Base-by-base conservation (phyloP, 2,888 invertebrate species). In the Dione vanillae region DNA sequence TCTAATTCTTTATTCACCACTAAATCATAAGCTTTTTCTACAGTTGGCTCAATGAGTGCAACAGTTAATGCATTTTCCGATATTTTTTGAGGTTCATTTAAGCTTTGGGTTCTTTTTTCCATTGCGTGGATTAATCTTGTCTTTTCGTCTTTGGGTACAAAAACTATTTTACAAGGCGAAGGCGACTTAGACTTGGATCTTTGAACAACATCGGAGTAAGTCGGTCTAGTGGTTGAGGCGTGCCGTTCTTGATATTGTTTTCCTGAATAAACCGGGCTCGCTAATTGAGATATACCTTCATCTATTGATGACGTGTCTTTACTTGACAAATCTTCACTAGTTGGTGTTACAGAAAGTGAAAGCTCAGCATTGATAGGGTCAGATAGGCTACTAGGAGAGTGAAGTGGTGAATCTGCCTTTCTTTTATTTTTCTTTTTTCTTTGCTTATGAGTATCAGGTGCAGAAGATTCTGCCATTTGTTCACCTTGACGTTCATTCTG, bases 1-100 rank as follows among this genome's bases (percentile, higher is more conserved):
- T 92, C 85, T 69, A 96, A 81, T 82, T 95, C 94, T 65, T 95
- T 94, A 70, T 94, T 94, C 2, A 97, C 92, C 35, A 96, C 94
- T 9, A 90, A 78, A 58, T 89, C 85, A 71, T 92, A 93, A 1
- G 93, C 92, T 75, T 88, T 87, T 78, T 92, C 89, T 20, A 93
- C 87, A 0, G 88, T 85, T 14, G 92, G 91, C 76, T 91, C 92
- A 64, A 89, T 82, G 52, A 91, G 78, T 20, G 85, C 86, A 45
- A 92, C 82, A 49, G 85, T 81, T 86, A 92, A 85, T 9, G 85
- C 80, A 52, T 89, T 84, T 74, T 88, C 87, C 47, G 78, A 71
- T 54, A 82, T 74, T 71, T 78, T 87, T 64, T 85, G 85, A 35
- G 84, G 78, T 73, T 87, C 86, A 45, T 74, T 76, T 12, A 87